Evolutionary conservation across 2,797 vertebrate species (phyloP).

Genomic region (Cuculus canorus): DNA sequence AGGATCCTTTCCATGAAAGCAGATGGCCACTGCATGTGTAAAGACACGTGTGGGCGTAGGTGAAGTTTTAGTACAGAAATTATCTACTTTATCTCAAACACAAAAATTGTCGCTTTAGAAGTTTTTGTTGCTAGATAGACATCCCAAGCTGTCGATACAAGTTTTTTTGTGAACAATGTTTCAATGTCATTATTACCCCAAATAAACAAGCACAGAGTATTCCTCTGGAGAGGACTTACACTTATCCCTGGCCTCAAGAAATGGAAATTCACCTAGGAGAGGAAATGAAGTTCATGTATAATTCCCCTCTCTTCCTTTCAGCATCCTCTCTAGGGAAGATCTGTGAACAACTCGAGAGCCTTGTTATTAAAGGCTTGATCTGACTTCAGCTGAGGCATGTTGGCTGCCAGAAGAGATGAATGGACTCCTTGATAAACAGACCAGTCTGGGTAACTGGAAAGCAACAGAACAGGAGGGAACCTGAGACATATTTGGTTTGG

Average conservation of each 20-base stretch:
- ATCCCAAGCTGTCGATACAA: background rate
- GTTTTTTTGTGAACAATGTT: background rate
- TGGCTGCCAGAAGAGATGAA: background rate
- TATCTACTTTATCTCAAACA: background rate
- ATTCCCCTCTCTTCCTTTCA: conserved; percentile 6
- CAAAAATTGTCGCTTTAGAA: background rate
- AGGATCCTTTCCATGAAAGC: background rate
- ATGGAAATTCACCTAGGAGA: conserved; percentile 7
- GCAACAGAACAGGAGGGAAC: background rate
- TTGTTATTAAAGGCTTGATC: background rate
- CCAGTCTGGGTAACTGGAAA: background rate
- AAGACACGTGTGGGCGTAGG: background rate
- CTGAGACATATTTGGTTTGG: background rate
- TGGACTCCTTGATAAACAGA: background rate
- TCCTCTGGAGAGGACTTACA: background rate
- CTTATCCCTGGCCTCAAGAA: background rate
- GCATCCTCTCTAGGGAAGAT: background rate
- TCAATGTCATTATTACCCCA: background rate
- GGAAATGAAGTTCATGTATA: background rate
- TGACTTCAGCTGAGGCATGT: background rate
- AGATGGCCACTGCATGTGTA: background rate
- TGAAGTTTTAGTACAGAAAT: background rate
- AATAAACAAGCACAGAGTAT: no score
- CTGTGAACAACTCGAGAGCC: background rate
- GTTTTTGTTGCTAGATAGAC: background rate